These are phyloP conservation scores for Muscidifurax raptorellus DNA, from an alignment of 1,140 invertebrate genomes.

Conservation along the genomic window DNA sequence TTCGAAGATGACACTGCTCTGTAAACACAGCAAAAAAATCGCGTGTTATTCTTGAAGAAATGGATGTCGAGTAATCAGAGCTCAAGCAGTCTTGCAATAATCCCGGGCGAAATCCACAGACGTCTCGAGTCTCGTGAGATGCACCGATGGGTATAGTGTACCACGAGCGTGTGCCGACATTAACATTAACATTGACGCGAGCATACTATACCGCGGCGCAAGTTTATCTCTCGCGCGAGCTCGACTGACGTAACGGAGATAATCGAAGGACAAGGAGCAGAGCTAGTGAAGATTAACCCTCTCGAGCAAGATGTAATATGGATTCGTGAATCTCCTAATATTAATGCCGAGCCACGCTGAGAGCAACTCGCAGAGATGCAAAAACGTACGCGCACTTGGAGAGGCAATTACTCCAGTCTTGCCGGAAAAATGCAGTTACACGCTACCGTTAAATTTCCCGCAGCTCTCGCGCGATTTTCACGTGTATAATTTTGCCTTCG, in stretches of 20 bases:
- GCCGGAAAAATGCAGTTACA: no score
- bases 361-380: no score
- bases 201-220: not conserved
- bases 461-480: not conserved
- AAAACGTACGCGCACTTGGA: no score
- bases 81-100: no score
- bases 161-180: slow-evolving; percentile 4
- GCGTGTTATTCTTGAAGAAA: no score
- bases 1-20: no score
- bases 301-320: no score
- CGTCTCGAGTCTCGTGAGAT: slow-evolving; percentile 4
- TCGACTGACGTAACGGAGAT: slow-evolving; percentile 27
- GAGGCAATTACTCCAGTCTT: no score
- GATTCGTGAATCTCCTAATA: not conserved
- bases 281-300: slow-evolving; percentile 7
- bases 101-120: not conserved
- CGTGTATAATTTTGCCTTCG: not conserved
- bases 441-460: not conserved
- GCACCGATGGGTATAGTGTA: not conserved
- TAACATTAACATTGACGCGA: slow-evolving; percentile 48
- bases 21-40: no score
- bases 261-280: slow-evolving; percentile 17
- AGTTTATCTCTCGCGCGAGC: slow-evolving; percentile 15
- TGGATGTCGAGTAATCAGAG: no score
- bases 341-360: no score